These are phyloP conservation scores for Carcinoscorpius rotundicauda DNA, from an alignment of 1,140 invertebrate species.

Conservation along the genomic window DNA sequence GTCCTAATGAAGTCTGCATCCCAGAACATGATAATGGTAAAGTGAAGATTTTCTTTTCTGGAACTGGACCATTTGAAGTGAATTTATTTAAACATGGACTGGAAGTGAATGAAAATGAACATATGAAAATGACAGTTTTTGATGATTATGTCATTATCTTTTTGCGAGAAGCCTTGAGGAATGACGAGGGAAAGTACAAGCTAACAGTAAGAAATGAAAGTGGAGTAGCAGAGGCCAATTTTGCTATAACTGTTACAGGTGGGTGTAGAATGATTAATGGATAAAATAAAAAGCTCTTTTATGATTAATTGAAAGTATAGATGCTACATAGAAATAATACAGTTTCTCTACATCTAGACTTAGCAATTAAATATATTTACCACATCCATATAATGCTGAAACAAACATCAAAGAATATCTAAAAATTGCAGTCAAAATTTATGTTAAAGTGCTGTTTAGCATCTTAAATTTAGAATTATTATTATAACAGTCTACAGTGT, in stretches of 20 bases:
- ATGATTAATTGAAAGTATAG: too few relatives aligned
- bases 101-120: slow-evolving; percentile 54
- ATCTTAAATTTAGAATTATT: too few relatives aligned
- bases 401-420: too few relatives aligned
- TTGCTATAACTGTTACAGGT: slow-evolving; percentile 69
- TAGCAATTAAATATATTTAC: too few relatives aligned
- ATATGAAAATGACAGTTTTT: slow-evolving; percentile 86
- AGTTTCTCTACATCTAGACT: too few relatives aligned
- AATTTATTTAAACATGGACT: slow-evolving; percentile 66
- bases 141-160: slow-evolving; percentile 93
- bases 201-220: slow-evolving; percentile 85
- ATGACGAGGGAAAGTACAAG: slow-evolving; percentile 72
- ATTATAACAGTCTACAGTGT: too few relatives aligned
- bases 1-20: slow-evolving; percentile 75
- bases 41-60: slow-evolving; percentile 83
- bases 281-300: too few relatives aligned
- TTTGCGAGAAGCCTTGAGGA: slow-evolving; percentile 67
- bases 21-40: slow-evolving; percentile 91
- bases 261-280: not conserved
- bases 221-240: slow-evolving; percentile 65
- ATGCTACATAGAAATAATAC: too few relatives aligned
- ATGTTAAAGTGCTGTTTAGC: too few relatives aligned
- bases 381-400: too few relatives aligned
- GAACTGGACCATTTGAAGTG: slow-evolving; percentile 80
- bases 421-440: too few relatives aligned